Evolutionary conservation across 2,113 vertebrate genomes (phyloP).

Genomic region (Pelobates fuscus): DNA sequence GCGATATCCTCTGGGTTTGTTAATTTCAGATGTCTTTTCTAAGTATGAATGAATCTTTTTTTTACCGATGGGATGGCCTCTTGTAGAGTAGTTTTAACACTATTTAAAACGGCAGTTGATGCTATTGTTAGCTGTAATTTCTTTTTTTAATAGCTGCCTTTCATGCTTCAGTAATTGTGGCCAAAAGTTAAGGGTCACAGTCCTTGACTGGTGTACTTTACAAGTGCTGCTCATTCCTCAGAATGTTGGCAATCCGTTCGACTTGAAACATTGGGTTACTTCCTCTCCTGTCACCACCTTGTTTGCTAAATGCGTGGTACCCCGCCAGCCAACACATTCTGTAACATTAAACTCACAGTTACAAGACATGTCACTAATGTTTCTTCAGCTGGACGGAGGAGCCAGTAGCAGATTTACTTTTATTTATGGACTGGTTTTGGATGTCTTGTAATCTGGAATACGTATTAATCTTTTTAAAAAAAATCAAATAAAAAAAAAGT

Average conservation of each 20-base stretch:
- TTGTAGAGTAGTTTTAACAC: constrained; percentile 28
- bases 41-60: constrained; percentile 4
- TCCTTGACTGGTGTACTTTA: constrained; percentile 41
- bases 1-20: no score
- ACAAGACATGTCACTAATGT: constrained; percentile 25
- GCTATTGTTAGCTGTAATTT: constrained; percentile 37
- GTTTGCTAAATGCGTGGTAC: constrained; percentile 36
- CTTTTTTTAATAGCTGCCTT: constrained; percentile 38
- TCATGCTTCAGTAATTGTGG: constrained; percentile 45
- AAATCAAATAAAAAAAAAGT: no score
- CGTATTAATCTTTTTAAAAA: no score
- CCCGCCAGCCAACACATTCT: constrained; percentile 24
- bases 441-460: not conserved
- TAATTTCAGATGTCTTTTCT: no score
- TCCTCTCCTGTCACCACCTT: constrained; percentile 44
- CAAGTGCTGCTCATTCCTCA: constrained; percentile 6
- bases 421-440: not conserved
- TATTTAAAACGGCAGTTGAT: constrained; percentile 10
- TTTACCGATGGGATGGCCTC: not conserved
- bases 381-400: constrained; percentile 30
- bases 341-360: constrained; percentile 11
- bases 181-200: constrained; percentile 49
- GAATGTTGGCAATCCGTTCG: not conserved
- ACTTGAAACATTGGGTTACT: not conserved
- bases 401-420: constrained; percentile 19